Conservation (phyloP, 2,888 invertebrate species). For the Sesia bembeciformis region DNA sequence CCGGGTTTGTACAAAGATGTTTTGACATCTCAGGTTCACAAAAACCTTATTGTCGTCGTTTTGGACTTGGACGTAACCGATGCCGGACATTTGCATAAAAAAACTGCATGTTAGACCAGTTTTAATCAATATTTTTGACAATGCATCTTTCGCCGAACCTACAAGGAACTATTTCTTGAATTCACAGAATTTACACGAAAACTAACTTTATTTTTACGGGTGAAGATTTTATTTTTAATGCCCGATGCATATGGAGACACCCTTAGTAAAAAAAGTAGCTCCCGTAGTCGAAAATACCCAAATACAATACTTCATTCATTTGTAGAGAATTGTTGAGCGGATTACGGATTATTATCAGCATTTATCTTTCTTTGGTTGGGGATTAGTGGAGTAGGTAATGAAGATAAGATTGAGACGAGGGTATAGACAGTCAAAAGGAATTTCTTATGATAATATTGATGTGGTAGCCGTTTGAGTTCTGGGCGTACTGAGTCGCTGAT, state of each 20-base stretch:
- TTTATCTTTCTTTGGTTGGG: conserved; percentile 31
- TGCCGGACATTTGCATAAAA: conserved; percentile 41
- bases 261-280: not conserved
- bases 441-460: not conserved
- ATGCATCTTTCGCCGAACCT: too few relatives aligned
- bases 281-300: conserved; percentile 1
- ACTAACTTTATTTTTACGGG: too few relatives aligned
- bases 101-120: too few relatives aligned
- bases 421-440: not conserved
- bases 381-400: conserved; percentile 52
- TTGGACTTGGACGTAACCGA: conserved; percentile 49
- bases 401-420: conserved; percentile 41
- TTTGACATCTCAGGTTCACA: conserved; percentile 33
- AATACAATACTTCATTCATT: conserved; percentile 31
- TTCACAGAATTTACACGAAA: too few relatives aligned
- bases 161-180: too few relatives aligned
- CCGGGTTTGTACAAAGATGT: conserved; percentile 52
- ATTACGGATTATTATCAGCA: conserved; percentile 42
- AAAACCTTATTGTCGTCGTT: conserved; percentile 18
- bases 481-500: too few relatives aligned
- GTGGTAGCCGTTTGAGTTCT: not conserved
- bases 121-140: too few relatives aligned
- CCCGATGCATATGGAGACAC: too few relatives aligned
- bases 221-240: too few relatives aligned
- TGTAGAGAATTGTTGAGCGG: conserved; percentile 35